Conservation (phyloP, 2,888 invertebrate genomes). For the Trichogramma evanescens region DNA sequence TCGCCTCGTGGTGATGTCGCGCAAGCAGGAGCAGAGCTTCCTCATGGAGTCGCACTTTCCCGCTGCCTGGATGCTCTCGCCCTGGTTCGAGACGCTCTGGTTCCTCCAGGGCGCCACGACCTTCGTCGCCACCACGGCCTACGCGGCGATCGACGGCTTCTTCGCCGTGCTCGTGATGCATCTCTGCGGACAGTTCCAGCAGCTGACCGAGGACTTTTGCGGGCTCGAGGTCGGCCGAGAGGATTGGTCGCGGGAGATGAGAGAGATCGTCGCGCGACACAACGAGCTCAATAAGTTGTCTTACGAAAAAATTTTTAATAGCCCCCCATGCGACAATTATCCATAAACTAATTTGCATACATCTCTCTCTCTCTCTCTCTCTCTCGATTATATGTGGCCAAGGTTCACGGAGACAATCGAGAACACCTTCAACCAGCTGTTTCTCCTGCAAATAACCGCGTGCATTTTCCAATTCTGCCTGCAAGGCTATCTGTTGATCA, state of each 20-base stretch:
- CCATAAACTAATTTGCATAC: too few species aligned
- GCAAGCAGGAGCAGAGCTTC: neutral
- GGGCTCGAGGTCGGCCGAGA: neutral
- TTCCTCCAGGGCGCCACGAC: constrained; percentile 26
- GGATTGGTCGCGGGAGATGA: neutral
- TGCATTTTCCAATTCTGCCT: constrained; percentile 32
- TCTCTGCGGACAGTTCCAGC: constrained; percentile 31
- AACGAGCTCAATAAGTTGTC: constrained; percentile 25
- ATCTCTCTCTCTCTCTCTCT: too few species aligned
- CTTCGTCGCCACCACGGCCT: constrained; percentile 25
- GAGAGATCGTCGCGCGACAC: constrained; percentile 22
- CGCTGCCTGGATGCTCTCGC: constrained; percentile 23
- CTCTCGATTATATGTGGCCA: neutral
- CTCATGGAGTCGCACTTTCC: constrained; percentile 25
- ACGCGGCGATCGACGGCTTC: constrained; percentile 30
- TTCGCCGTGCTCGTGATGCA: constrained; percentile 31
- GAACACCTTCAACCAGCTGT: constrained; percentile 30
- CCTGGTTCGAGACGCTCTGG: constrained; percentile 29
- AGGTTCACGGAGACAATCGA: constrained; percentile 31
- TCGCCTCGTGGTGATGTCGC: neutral
- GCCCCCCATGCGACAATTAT: too few species aligned
- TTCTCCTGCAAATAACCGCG: constrained; percentile 30
- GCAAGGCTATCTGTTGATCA: constrained; percentile 31
- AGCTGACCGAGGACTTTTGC: neutral
- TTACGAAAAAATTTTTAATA: neutral